Evolutionary conservation across 2,888 invertebrate genomes (phyloP), one percentile per base, ranked within the genome.

Genomic region (Oligia latruncula): DNA sequence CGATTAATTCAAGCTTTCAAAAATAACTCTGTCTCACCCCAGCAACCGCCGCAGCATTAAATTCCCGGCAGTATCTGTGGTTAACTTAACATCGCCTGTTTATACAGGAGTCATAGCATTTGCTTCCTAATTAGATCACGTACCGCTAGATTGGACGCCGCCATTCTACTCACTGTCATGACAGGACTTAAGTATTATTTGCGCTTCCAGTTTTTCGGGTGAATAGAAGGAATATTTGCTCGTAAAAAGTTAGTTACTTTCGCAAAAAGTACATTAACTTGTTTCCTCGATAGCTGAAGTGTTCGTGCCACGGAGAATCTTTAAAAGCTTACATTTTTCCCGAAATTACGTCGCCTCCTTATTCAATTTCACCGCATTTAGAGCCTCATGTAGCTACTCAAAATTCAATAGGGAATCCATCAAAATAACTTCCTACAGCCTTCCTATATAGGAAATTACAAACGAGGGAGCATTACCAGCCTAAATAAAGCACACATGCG

Each of bases 401-500:
- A 81, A 70, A 83, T 52, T 85, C 70, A 81, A 83, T 81, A 74
- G 70, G 23, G 49, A 78, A 75, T 82, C 78, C 78, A 84, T 86
- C 84, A 78, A 64, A 66, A 86, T 46, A 60, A 74, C 72, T 78
- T 86, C 83, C 73, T 78, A 49, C 67, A 80, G 62, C 71, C 49
- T 84, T n/a, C 64, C 52, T 64, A 40, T 65, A 85, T 40, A 86
- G 78, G 76, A 77, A 86, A 86, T 85, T 86, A 86, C 71, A 77
- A 76, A 80, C 64, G 77, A 82, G 71, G 35, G 35, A 75, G 35
- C 74, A 70, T 84, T 79, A 74, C 71, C 84, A 81, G 86, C 84
- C 83, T 75, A 90, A 86, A 90, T 88, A 89, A 88, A 87, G 86
- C 92, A 90, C 90, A 85, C 86, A 87, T 88, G 84, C 87, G 84